Conservation (phyloP, 2,113 vertebrate species). For the Pteruthius melanotis region DNA sequence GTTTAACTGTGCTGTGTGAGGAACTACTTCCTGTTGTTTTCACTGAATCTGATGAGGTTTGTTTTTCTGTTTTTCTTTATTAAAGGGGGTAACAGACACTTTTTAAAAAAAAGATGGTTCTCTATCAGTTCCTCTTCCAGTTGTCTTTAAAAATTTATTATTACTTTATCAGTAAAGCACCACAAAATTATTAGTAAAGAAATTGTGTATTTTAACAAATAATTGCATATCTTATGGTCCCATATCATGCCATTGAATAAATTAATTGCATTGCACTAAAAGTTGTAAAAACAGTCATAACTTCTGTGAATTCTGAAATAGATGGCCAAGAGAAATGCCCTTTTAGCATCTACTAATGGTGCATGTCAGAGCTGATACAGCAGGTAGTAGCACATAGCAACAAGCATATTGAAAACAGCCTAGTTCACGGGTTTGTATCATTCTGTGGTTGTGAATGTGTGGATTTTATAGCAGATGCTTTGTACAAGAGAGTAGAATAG, state of each 20-base stretch:
- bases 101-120: not conserved
- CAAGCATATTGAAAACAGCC: not conserved
- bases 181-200: not conserved
- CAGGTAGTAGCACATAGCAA: not conserved
- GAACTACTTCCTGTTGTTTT: not conserved
- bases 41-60: not conserved
- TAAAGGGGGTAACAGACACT: not conserved
- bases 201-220: not conserved
- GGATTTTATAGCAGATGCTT: constrained; percentile 26
- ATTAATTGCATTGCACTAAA: constrained; percentile 10
- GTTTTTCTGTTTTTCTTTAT: not conserved
- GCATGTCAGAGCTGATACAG: constrained; percentile 13
- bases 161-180: constrained; percentile 17
- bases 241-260: constrained; percentile 13
- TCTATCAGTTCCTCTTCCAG: not conserved
- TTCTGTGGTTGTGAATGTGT: constrained; percentile 22
- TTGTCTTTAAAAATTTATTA: constrained; percentile 6
- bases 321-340: constrained; percentile 35
- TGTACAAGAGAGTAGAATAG: constrained; percentile 41
- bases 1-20: not conserved
- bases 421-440: not conserved
- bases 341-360: not conserved
- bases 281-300: constrained; percentile 17
- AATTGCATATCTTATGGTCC: constrained; percentile 42
- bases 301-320: constrained; percentile 28